These are phyloP conservation scores for Ornithoptera priamus DNA, from an alignment of 2,888 invertebrate species.

Conservation along the genomic window DNA sequence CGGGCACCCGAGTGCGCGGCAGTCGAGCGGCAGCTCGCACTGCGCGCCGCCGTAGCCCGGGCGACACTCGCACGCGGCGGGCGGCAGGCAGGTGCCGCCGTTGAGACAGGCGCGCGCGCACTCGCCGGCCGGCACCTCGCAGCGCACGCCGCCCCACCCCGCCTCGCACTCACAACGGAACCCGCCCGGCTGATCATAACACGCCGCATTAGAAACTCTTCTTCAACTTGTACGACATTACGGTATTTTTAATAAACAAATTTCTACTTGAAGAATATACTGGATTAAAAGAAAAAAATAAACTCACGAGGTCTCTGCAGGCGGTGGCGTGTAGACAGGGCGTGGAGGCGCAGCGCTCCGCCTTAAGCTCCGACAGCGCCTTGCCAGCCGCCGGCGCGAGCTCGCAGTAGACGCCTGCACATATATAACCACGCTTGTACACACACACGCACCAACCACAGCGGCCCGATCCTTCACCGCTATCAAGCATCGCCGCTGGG, in stretches of 20 bases:
- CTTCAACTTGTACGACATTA: too few relatives aligned
- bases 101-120: conserved; percentile 80
- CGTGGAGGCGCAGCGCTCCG: conserved; percentile 50
- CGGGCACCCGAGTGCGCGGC: conserved; percentile 74
- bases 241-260: too few relatives aligned
- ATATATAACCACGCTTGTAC: conserved; percentile 41
- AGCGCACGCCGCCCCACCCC: conserved; percentile 84
- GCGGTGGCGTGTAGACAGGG: conserved; percentile 79
- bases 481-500: not conserved
- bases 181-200: conserved; percentile 47
- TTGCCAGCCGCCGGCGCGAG: conserved; percentile 57
- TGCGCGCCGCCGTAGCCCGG: conserved; percentile 82
- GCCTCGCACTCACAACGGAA: conserved; percentile 85
- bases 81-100: conserved; percentile 80
- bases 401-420: conserved; percentile 77
- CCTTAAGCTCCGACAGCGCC: conserved; percentile 65
- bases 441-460: not conserved
- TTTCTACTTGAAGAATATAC: not conserved
- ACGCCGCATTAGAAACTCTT: too few relatives aligned
- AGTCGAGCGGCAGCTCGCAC: conserved; percentile 84
- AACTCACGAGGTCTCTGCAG: conserved; percentile 83
- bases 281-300: not conserved
- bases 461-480: not conserved
- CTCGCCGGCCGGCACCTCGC: conserved; percentile 75
- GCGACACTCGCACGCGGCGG: conserved; percentile 80